Percentiles rank a stretch among this genome's conserved stretches.
Conservation (phyloP, 2,888 invertebrate species). For the Drosophila cognata region DNA sequence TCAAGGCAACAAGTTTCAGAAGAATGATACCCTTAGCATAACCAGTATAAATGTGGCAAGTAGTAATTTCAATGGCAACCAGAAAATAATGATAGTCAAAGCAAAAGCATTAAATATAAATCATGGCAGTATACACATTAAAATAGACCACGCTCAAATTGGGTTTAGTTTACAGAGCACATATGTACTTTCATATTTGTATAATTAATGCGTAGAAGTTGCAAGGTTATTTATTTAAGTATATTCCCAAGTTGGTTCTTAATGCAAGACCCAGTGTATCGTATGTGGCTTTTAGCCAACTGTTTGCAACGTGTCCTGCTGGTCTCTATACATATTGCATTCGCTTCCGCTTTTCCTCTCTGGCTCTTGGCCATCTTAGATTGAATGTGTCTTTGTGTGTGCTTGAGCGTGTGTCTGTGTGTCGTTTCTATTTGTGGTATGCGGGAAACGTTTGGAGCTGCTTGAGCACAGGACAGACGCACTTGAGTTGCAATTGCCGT, state of each 20-base stretch:
- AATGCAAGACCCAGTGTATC: slow-evolving; percentile 23
- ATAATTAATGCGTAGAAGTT: slow-evolving; percentile 29
- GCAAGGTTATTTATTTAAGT: slow-evolving; percentile 20
- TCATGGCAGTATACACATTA: background rate
- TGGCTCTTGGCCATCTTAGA: slow-evolving; percentile 40
- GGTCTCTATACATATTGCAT: slow-evolving; percentile 16
- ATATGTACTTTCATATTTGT: slow-evolving; percentile 13
- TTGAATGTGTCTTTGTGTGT: slow-evolving; percentile 28
- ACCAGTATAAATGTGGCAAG: background rate
- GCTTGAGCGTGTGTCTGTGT: slow-evolving; percentile 12
- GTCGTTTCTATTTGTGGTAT: slow-evolving; percentile 63
- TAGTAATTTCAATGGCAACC: background rate
- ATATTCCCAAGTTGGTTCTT: slow-evolving; percentile 23
- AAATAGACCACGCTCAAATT: background rate
- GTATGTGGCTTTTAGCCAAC: slow-evolving; percentile 34
- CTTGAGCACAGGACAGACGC: slow-evolving; percentile 76
- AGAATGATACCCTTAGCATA: background rate
- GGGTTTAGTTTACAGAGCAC: background rate
- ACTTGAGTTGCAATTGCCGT: slow-evolving; percentile 57
- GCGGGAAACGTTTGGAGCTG: slow-evolving; percentile 50
- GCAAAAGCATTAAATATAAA: background rate
- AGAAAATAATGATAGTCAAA: background rate
- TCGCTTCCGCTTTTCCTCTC: slow-evolving; percentile 49
- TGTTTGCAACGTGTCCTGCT: slow-evolving; percentile 20
- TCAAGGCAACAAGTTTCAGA: background rate